Percentiles rank a stretch among this genome's conserved stretches.
phyloP scores from a whole-genome alignment of 2,797 vertebrate species.

The Anabas testudineus region DNA sequence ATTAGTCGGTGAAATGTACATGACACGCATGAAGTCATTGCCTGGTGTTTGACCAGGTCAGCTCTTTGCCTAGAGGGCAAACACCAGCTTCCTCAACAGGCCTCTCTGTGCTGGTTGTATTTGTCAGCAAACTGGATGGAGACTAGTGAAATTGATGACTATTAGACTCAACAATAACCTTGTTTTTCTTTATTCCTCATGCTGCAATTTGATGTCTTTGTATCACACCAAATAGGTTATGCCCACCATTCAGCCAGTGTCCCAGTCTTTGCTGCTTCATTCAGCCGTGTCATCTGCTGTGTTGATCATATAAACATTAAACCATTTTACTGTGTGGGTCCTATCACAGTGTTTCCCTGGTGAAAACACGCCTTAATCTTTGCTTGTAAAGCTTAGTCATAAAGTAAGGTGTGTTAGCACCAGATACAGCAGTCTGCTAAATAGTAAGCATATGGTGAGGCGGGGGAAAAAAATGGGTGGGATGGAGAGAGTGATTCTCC shows the following conservation, averaged over 20 bases:
- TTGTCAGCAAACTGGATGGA: slow-evolving; percentile 26
- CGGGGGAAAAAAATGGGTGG: background rate
- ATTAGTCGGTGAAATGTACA: slow-evolving; percentile 38
- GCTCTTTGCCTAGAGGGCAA: slow-evolving; percentile 39
- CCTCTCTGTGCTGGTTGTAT: slow-evolving; percentile 25
- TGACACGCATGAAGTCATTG: slow-evolving; percentile 34
- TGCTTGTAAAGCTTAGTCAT: slow-evolving; percentile 83
- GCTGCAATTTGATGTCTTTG: slow-evolving; percentile 32
- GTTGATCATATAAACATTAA: slow-evolving; percentile 58
- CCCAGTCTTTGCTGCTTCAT: slow-evolving; percentile 42
- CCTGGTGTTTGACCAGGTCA: slow-evolving; percentile 32
- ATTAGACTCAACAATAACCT: slow-evolving; percentile 45
- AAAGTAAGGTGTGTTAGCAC: slow-evolving; percentile 78
- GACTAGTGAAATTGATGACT: slow-evolving; percentile 33
- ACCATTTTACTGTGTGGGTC: slow-evolving; percentile 49
- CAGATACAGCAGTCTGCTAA: slow-evolving; percentile 73
- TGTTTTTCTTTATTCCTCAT: slow-evolving; percentile 31
- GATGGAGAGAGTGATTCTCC: slow-evolving; percentile 17
- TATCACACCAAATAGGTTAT: slow-evolving; percentile 42
- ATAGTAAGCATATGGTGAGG: slow-evolving; percentile 76
- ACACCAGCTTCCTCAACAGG: slow-evolving; percentile 42
- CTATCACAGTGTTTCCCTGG: slow-evolving; percentile 67
- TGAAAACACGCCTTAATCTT: slow-evolving; percentile 81
- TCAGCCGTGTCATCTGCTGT: slow-evolving; percentile 34
- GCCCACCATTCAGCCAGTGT: slow-evolving; percentile 16